Evolutionary conservation across 2,888 invertebrate genomes (phyloP).

Genomic region (Diabrotica balteata): DNA sequence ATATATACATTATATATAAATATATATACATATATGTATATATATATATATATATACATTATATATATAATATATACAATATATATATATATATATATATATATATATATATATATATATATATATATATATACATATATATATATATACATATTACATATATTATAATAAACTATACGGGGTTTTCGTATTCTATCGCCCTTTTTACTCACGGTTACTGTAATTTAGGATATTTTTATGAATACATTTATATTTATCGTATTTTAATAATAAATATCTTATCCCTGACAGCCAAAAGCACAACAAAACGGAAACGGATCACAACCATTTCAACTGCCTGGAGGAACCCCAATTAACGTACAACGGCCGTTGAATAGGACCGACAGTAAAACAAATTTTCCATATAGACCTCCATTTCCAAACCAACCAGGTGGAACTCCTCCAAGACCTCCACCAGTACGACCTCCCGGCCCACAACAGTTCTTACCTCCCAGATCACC

Average conservation of each 20-base stretch:
- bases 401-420: constrained; percentile 51
- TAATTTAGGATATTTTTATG: neutral
- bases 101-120: no score
- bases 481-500: constrained; percentile 45
- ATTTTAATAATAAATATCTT: neutral
- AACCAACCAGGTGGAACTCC: constrained; percentile 53
- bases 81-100: no score
- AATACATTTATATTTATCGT: neutral
- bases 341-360: constrained; percentile 16
- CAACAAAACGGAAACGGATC: constrained; percentile 31
- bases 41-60: no score
- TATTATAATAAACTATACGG: no score
- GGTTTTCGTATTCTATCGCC: no score
- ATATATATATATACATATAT: no score
- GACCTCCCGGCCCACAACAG: constrained; percentile 45
- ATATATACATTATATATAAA: no score
- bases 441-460: constrained; percentile 38
- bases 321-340: constrained; percentile 21
- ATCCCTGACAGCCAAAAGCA: constrained; percentile 15
- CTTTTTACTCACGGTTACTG: no score
- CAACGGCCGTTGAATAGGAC: constrained; percentile 58
- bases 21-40: no score
- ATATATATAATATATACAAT: no score
- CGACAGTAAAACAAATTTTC: constrained; percentile 60
- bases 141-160: no score